Conservation (phyloP, 2,113 vertebrate species). For the Copsychus sechellarum region DNA sequence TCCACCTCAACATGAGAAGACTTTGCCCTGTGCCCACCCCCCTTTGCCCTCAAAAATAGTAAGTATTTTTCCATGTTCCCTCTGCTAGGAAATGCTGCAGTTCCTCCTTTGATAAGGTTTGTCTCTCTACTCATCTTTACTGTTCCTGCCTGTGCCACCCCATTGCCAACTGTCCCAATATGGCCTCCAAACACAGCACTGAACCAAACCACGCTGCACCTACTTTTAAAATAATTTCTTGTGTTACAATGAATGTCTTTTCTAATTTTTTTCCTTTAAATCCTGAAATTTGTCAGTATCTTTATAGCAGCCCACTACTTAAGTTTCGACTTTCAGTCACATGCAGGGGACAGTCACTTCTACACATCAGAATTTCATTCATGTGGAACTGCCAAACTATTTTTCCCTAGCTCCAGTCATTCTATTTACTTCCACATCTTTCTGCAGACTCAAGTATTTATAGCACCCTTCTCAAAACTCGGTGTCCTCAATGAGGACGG, state of each 20-base stretch:
- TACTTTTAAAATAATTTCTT: not conserved
- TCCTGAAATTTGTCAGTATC: not conserved
- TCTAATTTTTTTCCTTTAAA: not conserved
- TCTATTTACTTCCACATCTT: not conserved
- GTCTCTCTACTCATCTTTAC: not conserved
- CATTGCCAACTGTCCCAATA: not conserved
- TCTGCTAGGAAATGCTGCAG: not conserved
- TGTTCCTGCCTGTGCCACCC: not conserved
- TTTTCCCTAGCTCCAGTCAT: not conserved
- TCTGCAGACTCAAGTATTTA: not conserved
- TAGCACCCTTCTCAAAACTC: not conserved
- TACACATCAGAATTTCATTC: not conserved
- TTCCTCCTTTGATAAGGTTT: not conserved
- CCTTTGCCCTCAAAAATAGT: not conserved
- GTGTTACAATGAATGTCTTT: not conserved
- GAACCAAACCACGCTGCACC: rapidly evolving
- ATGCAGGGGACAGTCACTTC: not conserved
- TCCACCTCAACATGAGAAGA: rapidly evolving
- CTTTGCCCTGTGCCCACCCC: not conserved
- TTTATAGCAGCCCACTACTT: not conserved
- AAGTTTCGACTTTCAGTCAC: not conserved
- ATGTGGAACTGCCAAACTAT: not conserved
- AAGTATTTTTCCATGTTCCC: not conserved
- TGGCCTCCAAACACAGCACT: not conserved
- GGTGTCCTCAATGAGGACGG: not conserved